These are phyloP conservation scores for Hycleus cichorii DNA, from an alignment of 1,140 invertebrate genomes.

Conservation along the genomic window DNA sequence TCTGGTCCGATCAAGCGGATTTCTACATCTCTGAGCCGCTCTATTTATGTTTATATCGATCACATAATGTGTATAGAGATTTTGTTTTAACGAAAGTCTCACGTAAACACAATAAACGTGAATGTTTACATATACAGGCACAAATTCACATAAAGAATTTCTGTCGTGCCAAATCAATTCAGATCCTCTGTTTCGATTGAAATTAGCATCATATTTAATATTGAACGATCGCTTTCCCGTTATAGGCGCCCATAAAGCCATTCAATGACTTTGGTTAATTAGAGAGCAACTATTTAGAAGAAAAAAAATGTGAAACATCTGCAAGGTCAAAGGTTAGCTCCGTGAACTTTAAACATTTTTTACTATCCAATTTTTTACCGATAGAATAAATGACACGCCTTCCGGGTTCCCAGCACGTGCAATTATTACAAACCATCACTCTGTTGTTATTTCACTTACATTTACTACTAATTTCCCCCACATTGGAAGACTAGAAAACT, in stretches of 20 bases:
- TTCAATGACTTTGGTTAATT: constrained; percentile 30
- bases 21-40: background rate
- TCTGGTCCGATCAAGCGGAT: constrained; percentile 7
- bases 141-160: no score
- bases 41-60: no score
- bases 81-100: background rate
- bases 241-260: constrained; percentile 19
- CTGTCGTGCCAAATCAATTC: no score
- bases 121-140: no score
- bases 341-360: constrained; percentile 34
- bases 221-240: constrained; percentile 18
- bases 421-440: constrained; percentile 17
- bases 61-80: background rate
- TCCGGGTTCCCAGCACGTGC: constrained; percentile 30
- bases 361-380: constrained; percentile 13
- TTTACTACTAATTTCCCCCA: no score
- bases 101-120: no score
- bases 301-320: constrained; percentile 26
- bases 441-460: background rate
- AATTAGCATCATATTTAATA: constrained; percentile 28
- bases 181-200: constrained; percentile 5
- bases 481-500: no score
- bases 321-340: constrained; percentile 31
- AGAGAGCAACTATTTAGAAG: constrained; percentile 30
- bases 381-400: constrained; percentile 30